Conservation (phyloP, 2,888 invertebrate genomes). For the Metallyticus violacea region DNA sequence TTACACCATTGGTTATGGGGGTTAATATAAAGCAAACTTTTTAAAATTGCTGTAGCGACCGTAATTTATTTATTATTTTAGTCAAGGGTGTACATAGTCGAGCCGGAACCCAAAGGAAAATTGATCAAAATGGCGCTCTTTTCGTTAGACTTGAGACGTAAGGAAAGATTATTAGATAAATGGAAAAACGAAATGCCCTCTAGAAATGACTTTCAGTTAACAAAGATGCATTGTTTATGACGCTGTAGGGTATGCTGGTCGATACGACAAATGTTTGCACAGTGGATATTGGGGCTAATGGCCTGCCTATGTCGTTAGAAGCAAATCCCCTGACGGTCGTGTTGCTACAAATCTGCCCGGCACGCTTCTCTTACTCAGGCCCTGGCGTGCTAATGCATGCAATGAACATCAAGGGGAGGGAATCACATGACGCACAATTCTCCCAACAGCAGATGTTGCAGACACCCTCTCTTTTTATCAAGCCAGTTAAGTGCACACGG, state of each 20-base stretch:
- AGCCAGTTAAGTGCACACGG: not conserved
- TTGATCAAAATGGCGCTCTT: too few species aligned
- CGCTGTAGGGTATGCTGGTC: too few species aligned
- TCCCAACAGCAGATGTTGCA: not conserved
- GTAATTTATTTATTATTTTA: too few species aligned
- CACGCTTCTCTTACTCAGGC: not conserved
- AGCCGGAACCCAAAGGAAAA: too few species aligned
- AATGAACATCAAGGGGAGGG: not conserved
- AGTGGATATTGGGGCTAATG: not conserved
- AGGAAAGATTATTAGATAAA: too few species aligned
- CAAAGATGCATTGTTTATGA: not conserved
- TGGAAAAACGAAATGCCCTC: too few species aligned
- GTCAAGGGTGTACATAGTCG: too few species aligned
- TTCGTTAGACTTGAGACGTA: too few species aligned
- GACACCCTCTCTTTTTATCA: not conserved
- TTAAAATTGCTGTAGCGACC: too few species aligned
- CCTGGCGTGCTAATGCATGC: not conserved
- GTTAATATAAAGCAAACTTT: too few species aligned
- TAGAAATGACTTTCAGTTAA: not conserved
- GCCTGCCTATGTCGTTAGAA: not conserved
- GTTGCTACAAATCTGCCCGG: not conserved
- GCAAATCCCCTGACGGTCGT: not conserved
- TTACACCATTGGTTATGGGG: too few species aligned
- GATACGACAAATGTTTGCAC: not conserved
- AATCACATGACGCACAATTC: too few species aligned